Evolutionary conservation across 2,888 invertebrate genomes (phyloP).

Genomic region (Nemotelus nigrinus): DNA sequence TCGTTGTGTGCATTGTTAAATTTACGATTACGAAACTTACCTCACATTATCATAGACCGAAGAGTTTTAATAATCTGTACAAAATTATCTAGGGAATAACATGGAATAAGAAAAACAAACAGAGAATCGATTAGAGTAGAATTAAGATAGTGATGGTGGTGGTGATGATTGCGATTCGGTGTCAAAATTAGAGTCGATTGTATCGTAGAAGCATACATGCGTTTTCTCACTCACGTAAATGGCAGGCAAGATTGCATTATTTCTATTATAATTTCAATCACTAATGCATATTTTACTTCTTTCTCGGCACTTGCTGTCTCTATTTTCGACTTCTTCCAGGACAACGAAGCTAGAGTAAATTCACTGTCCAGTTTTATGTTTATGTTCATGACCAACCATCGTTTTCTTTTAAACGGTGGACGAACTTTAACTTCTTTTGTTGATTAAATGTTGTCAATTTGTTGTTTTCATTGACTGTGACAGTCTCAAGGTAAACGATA

Average conservation of each 20-base stretch:
- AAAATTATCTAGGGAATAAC: constrained; percentile 47
- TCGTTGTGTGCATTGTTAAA: background rate
- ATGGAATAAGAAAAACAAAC: constrained; percentile 34
- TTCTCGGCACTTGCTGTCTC: constrained; percentile 28
- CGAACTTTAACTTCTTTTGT: constrained; percentile 20
- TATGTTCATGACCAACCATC: too few species aligned
- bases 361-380: too few species aligned
- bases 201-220: constrained; percentile 7
- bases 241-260: constrained; percentile 49
- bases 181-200: constrained; percentile 42
- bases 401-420: too few species aligned
- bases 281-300: constrained; percentile 12
- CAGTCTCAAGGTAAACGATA: constrained; percentile 7
- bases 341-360: constrained; percentile 18
- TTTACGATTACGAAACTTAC: background rate
- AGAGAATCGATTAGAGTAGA: background rate
- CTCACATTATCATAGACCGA: background rate
- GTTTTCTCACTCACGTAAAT: constrained; percentile 44
- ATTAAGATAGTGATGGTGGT: constrained; percentile 45
- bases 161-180: constrained; percentile 48
- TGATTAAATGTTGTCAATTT: constrained; percentile 29
- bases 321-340: constrained; percentile 40
- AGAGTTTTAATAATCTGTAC: constrained; percentile 15
- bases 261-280: constrained; percentile 34
- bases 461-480: constrained; percentile 21